These are phyloP conservation scores for Brachionus paranguensis DNA, from an alignment of 1,140 invertebrate species.

Conservation along the genomic window DNA sequence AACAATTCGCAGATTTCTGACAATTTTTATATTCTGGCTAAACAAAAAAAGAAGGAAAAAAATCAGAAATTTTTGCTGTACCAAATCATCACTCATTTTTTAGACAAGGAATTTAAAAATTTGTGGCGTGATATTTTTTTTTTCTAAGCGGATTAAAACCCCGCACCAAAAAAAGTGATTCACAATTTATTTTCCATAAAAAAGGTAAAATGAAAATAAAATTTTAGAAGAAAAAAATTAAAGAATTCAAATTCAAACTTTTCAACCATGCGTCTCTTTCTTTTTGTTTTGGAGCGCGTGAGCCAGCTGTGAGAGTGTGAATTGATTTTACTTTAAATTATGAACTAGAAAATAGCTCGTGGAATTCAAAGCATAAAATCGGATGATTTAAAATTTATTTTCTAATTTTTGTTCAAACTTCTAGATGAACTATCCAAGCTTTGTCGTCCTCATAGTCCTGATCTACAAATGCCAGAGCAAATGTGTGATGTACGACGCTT, in stretches of 20 bases:
- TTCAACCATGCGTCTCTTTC: background rate
- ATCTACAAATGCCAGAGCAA: background rate
- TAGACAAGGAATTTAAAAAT: background rate
- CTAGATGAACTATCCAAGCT: background rate
- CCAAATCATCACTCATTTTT: background rate
- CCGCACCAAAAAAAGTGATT: background rate
- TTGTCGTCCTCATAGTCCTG: background rate
- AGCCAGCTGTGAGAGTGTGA: background rate
- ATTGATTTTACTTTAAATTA: background rate
- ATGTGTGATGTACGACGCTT: constrained; percentile 26
- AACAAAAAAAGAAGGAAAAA: background rate
- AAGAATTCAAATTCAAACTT: background rate
- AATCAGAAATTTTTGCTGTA: background rate
- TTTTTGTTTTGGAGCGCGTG: background rate
- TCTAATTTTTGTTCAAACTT: background rate
- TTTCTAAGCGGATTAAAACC: background rate
- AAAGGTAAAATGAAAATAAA: background rate
- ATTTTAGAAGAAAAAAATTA: background rate
- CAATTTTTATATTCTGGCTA: background rate
- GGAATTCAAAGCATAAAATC: background rate
- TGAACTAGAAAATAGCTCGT: background rate
- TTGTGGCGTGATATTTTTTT: background rate
- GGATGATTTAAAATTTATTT: background rate
- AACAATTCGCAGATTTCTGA: background rate
- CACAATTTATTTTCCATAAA: background rate